phyloP scores from a whole-genome alignment of 2,888 invertebrate genomes.

The Latheticus oryzae region DNA sequence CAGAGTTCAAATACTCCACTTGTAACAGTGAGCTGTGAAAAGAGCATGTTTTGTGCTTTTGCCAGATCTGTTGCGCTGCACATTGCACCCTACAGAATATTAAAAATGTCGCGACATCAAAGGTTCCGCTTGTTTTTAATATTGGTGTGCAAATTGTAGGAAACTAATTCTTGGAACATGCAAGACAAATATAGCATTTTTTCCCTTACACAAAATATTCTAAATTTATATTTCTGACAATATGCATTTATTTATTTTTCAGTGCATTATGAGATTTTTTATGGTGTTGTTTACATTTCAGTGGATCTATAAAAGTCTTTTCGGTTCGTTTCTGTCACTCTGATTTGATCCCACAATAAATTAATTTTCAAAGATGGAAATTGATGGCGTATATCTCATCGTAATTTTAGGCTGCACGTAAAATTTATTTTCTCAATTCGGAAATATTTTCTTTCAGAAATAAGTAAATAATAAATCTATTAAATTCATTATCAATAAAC shows the following conservation, averaged over 20 bases:
- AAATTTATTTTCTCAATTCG: no score
- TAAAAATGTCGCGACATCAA: conserved; percentile 49
- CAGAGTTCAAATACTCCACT: conserved; percentile 49
- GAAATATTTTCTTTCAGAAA: no score
- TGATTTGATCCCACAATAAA: conserved; percentile 19
- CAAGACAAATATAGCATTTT: conserved; percentile 31
- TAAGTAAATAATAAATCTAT: no score
- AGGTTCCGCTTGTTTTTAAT: conserved; percentile 47
- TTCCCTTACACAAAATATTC: conserved; percentile 20
- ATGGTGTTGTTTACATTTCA: conserved; percentile 33
- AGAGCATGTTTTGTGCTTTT: conserved; percentile 42
- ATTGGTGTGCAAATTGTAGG: conserved; percentile 45
- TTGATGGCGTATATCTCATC: conserved; percentile 19
- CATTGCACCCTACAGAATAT: conserved; percentile 46
- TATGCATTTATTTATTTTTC: conserved; percentile 37
- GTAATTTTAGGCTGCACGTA: no score
- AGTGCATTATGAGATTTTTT: conserved; percentile 39
- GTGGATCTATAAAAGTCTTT: conserved; percentile 28
- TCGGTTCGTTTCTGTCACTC: conserved; percentile 19
- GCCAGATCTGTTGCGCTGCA: conserved; percentile 45
- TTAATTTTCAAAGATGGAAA: conserved; percentile 24
- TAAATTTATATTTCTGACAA: conserved; percentile 29
- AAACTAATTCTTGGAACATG: conserved; percentile 45
- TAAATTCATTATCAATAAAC: conserved; percentile 34
- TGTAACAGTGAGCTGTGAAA: conserved; percentile 40